Base-by-base conservation (phyloP, 2,113 vertebrate genomes). In the Podarcis raffonei region DNA sequence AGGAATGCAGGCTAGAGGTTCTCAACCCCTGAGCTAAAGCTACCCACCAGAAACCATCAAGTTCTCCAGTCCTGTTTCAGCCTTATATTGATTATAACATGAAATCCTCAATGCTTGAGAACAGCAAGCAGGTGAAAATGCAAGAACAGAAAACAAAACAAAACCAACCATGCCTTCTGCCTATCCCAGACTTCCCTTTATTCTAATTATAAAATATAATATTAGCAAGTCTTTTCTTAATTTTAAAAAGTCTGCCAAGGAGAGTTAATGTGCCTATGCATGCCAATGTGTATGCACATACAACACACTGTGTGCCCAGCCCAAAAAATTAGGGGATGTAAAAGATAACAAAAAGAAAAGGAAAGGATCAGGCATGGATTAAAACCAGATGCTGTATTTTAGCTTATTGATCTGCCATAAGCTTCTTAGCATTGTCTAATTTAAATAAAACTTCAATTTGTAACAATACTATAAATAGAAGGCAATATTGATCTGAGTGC, bases 381-480 rank as follows among this genome's bases (percentile, higher is more conserved):
- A 96, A 97, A 96, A 95, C 95, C 94, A 68, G 85, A 91, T 93
- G 94, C 96, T 95, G 94, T 96, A 96, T 96, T 96, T 97, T 96
- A 95, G 92, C 89, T 91, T 91, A 97, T 97, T 42, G 93, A 97
- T 96, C 92, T 90, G 74, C 92, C 92, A 81, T 89, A 91, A 79
- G 90, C 89, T 86, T 93, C 89, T 96, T 93, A 91, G 92, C 92
- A 94, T 94, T 91, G 91, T 92, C 94, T 97, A 95, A 97, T 97
- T 97, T 97, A 97, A 97, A 97, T 97, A 97, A 97, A 97, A 96
- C 95, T 95, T 96, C 96, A 95, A 96, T 97, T 97, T 96, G 95
- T 96, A 96, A 94, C 94, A 95, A 94, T 95, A 96, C 95, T 97
- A 97, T 97, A 97, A 96, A 97, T 96, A 97, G 97, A 97, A 97